Evolutionary conservation across 2,888 invertebrate genomes (phyloP).

Genomic region (Dynastes tityus): DNA sequence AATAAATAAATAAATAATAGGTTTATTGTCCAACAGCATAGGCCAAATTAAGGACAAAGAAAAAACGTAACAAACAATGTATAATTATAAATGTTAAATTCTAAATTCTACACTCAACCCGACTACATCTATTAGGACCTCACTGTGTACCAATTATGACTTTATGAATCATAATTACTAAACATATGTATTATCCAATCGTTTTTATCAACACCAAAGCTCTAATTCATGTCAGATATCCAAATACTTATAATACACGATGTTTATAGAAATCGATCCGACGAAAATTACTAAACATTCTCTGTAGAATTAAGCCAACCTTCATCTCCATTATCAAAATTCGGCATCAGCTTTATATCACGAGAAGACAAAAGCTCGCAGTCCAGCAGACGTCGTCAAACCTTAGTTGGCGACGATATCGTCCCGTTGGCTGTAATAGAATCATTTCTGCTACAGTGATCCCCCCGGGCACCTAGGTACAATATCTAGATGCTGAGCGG

Average conservation of each 20-base stretch:
- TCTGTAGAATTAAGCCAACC: neutral
- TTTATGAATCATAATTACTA: too few species aligned
- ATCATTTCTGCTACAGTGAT: conserved; percentile 58
- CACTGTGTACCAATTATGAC: too few species aligned
- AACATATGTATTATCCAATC: too few species aligned
- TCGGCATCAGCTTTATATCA: conserved; percentile 39
- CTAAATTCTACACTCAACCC: too few species aligned
- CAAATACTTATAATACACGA: neutral
- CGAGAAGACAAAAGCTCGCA: conserved; percentile 27
- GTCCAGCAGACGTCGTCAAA: conserved; percentile 43
- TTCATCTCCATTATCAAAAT: conserved; percentile 34
- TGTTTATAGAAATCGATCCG: conserved; percentile 5
- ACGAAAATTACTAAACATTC: conserved; percentile 32
- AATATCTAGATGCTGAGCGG: conserved; percentile 68
- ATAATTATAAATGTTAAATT: too few species aligned
- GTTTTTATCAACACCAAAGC: too few species aligned
- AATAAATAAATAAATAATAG: too few species aligned
- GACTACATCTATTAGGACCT: too few species aligned
- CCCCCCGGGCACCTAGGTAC: conserved; percentile 57
- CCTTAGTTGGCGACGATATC: conserved; percentile 28
- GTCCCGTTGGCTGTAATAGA: conserved; percentile 52
- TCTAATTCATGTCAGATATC: too few species aligned
- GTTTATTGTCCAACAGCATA: too few species aligned
- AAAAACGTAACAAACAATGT: too few species aligned
- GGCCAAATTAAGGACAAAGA: too few species aligned